These are phyloP conservation scores for Entomobrya multifasciata DNA, from an alignment of 2,888 invertebrate genomes.

Conservation along the genomic window DNA sequence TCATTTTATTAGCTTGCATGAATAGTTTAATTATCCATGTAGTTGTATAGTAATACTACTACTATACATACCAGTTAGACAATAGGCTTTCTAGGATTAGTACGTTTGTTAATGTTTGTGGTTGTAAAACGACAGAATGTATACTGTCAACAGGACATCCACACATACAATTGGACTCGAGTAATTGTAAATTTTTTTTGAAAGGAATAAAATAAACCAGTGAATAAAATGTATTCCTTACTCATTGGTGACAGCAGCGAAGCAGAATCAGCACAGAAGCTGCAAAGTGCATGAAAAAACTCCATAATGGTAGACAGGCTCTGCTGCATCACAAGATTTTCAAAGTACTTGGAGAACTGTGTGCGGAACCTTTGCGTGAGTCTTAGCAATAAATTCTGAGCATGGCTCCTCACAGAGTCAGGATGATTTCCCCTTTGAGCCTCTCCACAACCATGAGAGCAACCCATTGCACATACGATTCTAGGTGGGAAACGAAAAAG, in stretches of 20 bases:
- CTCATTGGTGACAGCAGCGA: constrained; percentile 92
- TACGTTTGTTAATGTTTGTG: background rate
- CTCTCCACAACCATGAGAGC: constrained; percentile 96
- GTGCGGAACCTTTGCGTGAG: constrained; percentile 87
- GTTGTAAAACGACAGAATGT: background rate
- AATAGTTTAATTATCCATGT: constrained; percentile 4
- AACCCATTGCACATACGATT: constrained; percentile 93
- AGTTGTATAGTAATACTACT: background rate
- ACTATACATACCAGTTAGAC: background rate
- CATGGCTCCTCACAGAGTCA: constrained; percentile 94
- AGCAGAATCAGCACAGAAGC: constrained; percentile 96
- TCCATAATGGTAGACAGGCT: constrained; percentile 93
- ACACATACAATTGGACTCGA: background rate
- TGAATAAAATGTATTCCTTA: constrained; percentile 83
- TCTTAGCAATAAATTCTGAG: constrained; percentile 88
- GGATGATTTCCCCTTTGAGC: constrained; percentile 91
- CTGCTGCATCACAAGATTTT: constrained; percentile 89
- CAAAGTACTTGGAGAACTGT: constrained; percentile 86
- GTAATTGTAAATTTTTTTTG: background rate
- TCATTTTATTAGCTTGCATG: background rate
- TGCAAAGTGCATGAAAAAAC: constrained; percentile 96
- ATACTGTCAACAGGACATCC: background rate
- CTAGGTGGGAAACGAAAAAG: constrained; percentile 83
- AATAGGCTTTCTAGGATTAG: constrained; percentile 3
- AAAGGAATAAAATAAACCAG: constrained; percentile 1